Base-by-base conservation (phyloP, 2,797 vertebrate species). In the Sebastes matsubarae region DNA sequence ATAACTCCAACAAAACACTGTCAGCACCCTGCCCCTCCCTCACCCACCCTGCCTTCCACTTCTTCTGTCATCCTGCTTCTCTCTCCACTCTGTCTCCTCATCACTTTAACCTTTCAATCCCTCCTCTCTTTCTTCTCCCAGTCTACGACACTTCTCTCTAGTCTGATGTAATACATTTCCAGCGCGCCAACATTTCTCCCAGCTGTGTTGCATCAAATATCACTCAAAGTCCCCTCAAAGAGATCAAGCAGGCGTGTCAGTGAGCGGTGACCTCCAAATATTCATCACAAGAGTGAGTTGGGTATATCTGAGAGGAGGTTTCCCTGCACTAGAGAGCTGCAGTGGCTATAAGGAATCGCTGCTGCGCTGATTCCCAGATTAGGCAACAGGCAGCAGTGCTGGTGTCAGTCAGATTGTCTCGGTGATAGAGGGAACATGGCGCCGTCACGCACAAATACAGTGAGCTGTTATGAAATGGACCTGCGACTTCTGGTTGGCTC, bases 331-430 rank as follows among this genome's bases (percentile, higher is more conserved):
- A 4, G 13, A 18, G 36, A 11, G 59, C 75, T 61, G n/a, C 22
- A 52, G 29, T 76, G 60, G 77, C 58, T 65, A 66, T 29, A 29
- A 60, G 78, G 75, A 79, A 59, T 64, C 12, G 67, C 68, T 69
- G 72, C 72, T 64, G 61, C 30, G 30, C 83, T 71, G 89, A 94
- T 92, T 82, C 58, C 5, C 74, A 78, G 92, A 91, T 92, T 87
- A 87, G 84, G 72, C 61, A 79, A 57, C 86, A 70, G 30, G 81
- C 80, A 74, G 87, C 11, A 72, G 76, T 50, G 79, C 68, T 68
- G 73, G 72, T 83, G 90, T 88, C 68, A 91, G 90, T 88, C 68
- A 91, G 93, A 94, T 93, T 58, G 75, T 91, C 81, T 85, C 76
- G 1, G 55, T 36, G 93, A 94, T 93, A 91, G 71, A 27, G 63